Evolutionary conservation across 2,797 vertebrate species (phyloP), one percentile per base, ranked within the genome.

Genomic region (Paedocypris micromegethes): DNA sequence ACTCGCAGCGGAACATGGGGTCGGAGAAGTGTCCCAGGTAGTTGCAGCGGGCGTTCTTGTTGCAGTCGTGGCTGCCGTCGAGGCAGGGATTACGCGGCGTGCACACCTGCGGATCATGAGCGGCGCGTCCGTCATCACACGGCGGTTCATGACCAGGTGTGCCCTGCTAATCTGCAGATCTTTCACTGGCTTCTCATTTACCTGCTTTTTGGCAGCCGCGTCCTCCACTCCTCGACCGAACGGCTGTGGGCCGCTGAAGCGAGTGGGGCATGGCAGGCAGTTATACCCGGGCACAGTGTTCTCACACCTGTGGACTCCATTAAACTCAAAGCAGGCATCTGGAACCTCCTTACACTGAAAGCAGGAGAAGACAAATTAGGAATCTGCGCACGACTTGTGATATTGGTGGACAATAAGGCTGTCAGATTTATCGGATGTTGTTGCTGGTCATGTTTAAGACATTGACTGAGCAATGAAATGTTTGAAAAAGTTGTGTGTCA

Each of bases 271-370:
- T 58, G 96, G 95, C 66, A 93, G 86, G 77, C 96, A 99, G 85
- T 98, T 95, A 86, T 98, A 99, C 38, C 97, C 97, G 2, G 96
- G 96, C 9, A 91, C 90, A 3, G 94, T 95, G 80, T 99, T 99
- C 86, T 96, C 88, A 83, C 97, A 99, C 71, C 92, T 89, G 73
- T 98, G 95, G n/a, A 91, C 90, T 2, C 94, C 96, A 0, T 93
- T 96, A 76, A 94, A 90, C 77, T 84, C 89, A 78, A 98, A 98
- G 86, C 97, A 99, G 57, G 94, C 87, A 41, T 96, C 91, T 3
- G 93, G 93, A 2, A 98, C 93, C 66, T 94, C 92, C 73, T 90
- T 91, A 78, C 97, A 99, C 96, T 99, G 74, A 70, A 70, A 62
- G n/a, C 43, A 70, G 51, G 62, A 57, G 41, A 64, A 43, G 9